Conservation (phyloP, 1,140 invertebrate genomes). For the Pachyrhynchus sulphureomaculatus region DNA sequence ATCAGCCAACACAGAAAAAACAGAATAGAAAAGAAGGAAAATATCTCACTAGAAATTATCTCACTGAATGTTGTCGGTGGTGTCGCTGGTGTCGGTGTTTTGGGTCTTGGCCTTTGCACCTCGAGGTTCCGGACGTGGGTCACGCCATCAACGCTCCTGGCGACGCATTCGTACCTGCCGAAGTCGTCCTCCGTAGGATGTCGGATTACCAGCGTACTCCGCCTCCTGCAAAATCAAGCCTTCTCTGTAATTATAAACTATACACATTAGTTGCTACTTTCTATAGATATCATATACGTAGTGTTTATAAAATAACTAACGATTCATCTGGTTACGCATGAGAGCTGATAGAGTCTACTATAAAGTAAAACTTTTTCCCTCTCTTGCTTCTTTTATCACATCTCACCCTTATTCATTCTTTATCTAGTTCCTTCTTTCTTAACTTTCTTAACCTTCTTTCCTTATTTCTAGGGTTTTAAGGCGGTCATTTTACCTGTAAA, state of each 20-base stretch:
- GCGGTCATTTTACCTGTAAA: too few relatives aligned
- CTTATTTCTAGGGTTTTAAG: too few relatives aligned
- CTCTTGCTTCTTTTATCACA: too few relatives aligned
- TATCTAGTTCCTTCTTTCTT: too few relatives aligned
- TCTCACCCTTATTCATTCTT: too few relatives aligned
- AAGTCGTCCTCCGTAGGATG: constrained; percentile 28
- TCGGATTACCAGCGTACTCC: constrained; percentile 42
- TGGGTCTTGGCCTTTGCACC: background rate
- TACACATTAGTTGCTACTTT: constrained; percentile 5
- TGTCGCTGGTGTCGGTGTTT: background rate
- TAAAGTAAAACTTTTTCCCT: too few relatives aligned
- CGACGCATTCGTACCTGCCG: constrained; percentile 42
- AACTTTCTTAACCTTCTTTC: too few relatives aligned
- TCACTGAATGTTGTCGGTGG: constrained; percentile 11
- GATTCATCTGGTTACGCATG: background rate
- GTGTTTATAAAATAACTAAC: background rate
- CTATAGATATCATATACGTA: background rate
- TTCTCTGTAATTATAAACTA: constrained; percentile 33
- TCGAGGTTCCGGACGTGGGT: background rate
- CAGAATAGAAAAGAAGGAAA: constrained; percentile 22
- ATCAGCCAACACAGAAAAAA: too few relatives aligned
- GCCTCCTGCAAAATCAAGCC: constrained; percentile 41
- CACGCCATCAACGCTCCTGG: constrained; percentile 31
- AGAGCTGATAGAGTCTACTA: background rate
- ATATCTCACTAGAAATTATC: constrained; percentile 16